Evolutionary conservation across 2,797 vertebrate genomes (phyloP).

Genomic region (Austrolebias charrua): DNA sequence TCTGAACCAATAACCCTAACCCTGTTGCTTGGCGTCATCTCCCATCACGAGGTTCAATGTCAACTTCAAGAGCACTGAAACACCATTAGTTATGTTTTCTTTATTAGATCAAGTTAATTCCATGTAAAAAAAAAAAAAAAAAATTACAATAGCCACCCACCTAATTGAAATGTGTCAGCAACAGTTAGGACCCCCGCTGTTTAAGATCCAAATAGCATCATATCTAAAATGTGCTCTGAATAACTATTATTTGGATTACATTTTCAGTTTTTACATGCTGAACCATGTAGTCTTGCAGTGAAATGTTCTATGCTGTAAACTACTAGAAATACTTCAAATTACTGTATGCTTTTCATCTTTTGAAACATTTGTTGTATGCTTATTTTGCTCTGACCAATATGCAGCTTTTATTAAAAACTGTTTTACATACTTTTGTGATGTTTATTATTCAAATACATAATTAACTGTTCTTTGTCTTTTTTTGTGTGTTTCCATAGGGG

Average conservation of each 20-base stretch:
- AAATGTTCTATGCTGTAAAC: neutral
- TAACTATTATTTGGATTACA: slow-evolving; percentile 14
- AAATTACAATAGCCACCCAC: slow-evolving; percentile 32
- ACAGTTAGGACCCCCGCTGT: slow-evolving; percentile 39
- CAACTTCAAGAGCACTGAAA: slow-evolving; percentile 55
- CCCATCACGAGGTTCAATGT: slow-evolving; percentile 63
- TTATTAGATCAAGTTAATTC: slow-evolving; percentile 67
- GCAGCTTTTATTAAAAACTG: neutral
- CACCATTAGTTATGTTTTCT: slow-evolving; percentile 65
- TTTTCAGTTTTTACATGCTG: slow-evolving; percentile 14
- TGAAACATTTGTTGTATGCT: slow-evolving; percentile 8
- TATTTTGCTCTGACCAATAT: slow-evolving; percentile 16
- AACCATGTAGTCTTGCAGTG: slow-evolving; percentile 15
- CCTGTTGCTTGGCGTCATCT: slow-evolving; percentile 55
- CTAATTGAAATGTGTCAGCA: slow-evolving; percentile 60
- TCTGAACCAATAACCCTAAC: slow-evolving; percentile 48
- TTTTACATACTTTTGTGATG: neutral
- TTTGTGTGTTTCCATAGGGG: slow-evolving; percentile 74
- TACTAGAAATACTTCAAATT: neutral
- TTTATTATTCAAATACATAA: slow-evolving; percentile 18
- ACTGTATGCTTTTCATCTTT: neutral
- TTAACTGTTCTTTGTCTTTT: slow-evolving; percentile 23
- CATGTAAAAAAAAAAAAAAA: slow-evolving; percentile 45
- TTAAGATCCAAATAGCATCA: slow-evolving; percentile 47
- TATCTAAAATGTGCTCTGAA: slow-evolving; percentile 42